A percentile compares a stretch with the other conserved stretches of the same genome.
These are phyloP conservation scores for Notamacropus eugenii DNA, from an alignment of 2,797 vertebrate genomes.

Conservation along the genomic window DNA sequence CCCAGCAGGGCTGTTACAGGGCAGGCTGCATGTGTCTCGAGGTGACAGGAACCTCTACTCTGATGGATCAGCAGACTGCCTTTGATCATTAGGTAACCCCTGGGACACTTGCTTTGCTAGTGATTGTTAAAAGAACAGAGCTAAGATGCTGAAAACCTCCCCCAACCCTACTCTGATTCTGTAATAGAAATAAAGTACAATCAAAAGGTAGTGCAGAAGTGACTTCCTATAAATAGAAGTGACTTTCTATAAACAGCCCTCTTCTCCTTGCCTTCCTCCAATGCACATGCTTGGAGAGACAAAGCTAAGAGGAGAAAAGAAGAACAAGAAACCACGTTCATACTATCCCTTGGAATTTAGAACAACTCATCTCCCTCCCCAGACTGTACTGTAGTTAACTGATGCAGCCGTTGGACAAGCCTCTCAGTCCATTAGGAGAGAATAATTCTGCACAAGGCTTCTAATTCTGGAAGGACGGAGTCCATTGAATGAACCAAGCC, in stretches of 20 bases:
- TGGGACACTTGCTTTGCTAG: constrained; percentile 50
- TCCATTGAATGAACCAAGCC: constrained; percentile 3
- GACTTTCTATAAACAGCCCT: background rate
- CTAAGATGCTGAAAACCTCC: background rate
- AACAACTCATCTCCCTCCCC: constrained; percentile 47
- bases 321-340: constrained; percentile 62
- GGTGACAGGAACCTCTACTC: constrained; percentile 48
- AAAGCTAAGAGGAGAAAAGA: constrained; percentile 63
- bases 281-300: background rate
- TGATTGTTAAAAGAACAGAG: constrained; percentile 43
- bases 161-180: background rate
- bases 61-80: constrained; percentile 44
- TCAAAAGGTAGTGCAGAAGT: background rate
- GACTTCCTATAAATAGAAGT: background rate
- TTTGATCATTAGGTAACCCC: constrained; percentile 70
- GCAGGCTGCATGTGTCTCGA: constrained; percentile 21
- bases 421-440: constrained; percentile 29
- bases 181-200: background rate
- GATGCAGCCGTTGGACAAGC: background rate
- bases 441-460: background rate
- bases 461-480: constrained; percentile 48
- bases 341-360: constrained; percentile 56
- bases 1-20: constrained; percentile 43
- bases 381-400: constrained; percentile 47
- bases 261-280: background rate